A percentile compares a stretch with the other conserved stretches of the same genome.
Conservation (phyloP, 92 coral and sea anemone genomes). For the Palythoa grandiflora region DNA sequence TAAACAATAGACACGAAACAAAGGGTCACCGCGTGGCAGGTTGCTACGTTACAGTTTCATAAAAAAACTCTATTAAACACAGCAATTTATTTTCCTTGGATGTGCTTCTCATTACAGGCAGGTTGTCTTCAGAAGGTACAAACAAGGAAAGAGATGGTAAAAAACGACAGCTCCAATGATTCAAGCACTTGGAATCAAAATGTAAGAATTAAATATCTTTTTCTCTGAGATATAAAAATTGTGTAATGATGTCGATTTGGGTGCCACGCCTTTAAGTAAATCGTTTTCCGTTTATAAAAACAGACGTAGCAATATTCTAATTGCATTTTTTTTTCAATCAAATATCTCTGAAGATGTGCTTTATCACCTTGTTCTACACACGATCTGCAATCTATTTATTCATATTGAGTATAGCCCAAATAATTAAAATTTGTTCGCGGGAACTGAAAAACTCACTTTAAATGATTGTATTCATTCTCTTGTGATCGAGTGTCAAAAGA, state of each 20-base stretch:
- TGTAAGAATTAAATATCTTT: constrained; percentile 45
- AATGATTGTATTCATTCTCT: neutral
- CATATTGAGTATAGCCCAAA: no score
- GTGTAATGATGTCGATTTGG: neutral
- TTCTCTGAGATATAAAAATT: neutral
- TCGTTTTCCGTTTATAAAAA: neutral
- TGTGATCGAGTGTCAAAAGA: neutral
- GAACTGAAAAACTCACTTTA: no score
- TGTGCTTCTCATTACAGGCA: constrained; percentile 54
- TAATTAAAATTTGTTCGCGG: no score
- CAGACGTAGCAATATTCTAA: no score
- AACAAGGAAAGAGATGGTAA: constrained; percentile 59
- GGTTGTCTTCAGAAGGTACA: constrained; percentile 80
- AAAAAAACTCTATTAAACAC: no score
- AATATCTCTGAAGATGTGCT: no score
- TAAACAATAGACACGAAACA: no score
- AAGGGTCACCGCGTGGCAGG: no score
- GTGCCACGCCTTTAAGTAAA: neutral
- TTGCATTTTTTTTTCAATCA: no score
- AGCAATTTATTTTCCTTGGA: neutral
- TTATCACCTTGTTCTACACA: neutral
- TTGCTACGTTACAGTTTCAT: no score
- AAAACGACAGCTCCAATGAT: constrained; percentile 1
- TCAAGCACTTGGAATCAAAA: constrained; percentile 72
- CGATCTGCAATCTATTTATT: neutral